A percentile compares a stretch with the other conserved stretches of the same genome.
These are phyloP conservation scores for Solea senegalensis DNA, from an alignment of 2,113 vertebrate genomes.

Conservation along the genomic window DNA sequence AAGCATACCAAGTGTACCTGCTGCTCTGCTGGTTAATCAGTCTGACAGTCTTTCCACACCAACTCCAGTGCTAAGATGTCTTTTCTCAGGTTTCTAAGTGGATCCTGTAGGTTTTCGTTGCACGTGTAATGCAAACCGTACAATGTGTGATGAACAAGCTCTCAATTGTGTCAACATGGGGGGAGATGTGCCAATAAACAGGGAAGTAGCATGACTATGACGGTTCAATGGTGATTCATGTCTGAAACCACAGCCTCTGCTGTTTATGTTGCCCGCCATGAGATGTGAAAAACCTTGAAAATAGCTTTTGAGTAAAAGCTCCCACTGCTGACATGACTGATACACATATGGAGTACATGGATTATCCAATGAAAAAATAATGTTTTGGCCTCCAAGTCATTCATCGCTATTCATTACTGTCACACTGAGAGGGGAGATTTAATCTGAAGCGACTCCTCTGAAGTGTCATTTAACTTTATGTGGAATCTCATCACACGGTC, in stretches of 20 bases:
- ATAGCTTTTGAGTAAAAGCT: slow-evolving; percentile 15
- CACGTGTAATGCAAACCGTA: not conserved
- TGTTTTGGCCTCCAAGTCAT: slow-evolving; percentile 10
- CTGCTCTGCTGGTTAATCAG: not conserved
- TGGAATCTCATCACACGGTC: slow-evolving; percentile 1
- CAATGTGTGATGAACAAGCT: not conserved
- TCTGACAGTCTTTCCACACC: not conserved
- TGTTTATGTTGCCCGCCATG: not conserved
- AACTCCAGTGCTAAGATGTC: not conserved
- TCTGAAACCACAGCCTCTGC: not conserved
- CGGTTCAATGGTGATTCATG: slow-evolving; percentile 29
- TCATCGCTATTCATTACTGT: slow-evolving; percentile 12
- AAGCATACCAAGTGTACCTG: not conserved
- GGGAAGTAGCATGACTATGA: not conserved
- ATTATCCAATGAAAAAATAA: not conserved
- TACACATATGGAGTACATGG: too few relatives aligned
- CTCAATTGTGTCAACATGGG: slow-evolving; percentile 12
- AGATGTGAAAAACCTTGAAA: slow-evolving; percentile 6
- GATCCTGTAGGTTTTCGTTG: not conserved
- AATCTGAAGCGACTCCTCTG: not conserved
- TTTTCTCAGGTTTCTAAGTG: not conserved
- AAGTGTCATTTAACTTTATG: slow-evolving; percentile 10
- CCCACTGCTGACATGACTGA: not conserved
- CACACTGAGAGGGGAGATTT: not conserved
- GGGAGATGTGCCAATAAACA: slow-evolving; percentile 24